A percentile compares a stretch with the other conserved stretches of the same genome.
phyloP scores from a whole-genome alignment of 2,888 invertebrate genomes.

The Eupithecia insigniata region DNA sequence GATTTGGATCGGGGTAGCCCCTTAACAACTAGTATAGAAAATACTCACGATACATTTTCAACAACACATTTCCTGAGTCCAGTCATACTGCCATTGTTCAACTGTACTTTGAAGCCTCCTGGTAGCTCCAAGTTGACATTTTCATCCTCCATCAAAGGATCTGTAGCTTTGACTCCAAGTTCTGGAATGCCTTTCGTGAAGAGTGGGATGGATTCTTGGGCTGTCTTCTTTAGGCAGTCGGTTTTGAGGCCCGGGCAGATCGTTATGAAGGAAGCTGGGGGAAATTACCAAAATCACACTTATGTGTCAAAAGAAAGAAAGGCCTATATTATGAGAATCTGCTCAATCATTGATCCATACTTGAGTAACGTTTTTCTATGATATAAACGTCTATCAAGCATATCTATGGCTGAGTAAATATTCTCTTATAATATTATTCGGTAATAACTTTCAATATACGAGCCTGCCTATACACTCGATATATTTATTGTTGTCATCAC shows the following conservation, averaged over 20 bases:
- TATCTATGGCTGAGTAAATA: too few species aligned
- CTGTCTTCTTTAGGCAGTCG: constrained; percentile 62
- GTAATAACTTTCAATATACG: too few species aligned
- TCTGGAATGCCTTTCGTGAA: constrained; percentile 66
- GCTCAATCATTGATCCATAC: too few species aligned
- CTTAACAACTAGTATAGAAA: not conserved
- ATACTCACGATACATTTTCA: constrained; percentile 60
- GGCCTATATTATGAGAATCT: not conserved
- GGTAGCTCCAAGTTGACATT: constrained; percentile 55
- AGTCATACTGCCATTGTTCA: constrained; percentile 60
- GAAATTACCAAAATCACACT: not conserved
- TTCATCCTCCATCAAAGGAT: constrained; percentile 59
- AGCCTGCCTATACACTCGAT: too few species aligned
- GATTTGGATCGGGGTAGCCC: too few species aligned
- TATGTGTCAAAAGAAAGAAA: too few species aligned
- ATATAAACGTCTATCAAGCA: too few species aligned
- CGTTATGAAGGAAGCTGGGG: constrained; percentile 59
- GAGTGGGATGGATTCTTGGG: constrained; percentile 61
- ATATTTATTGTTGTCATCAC: too few species aligned
- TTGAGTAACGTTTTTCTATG: too few species aligned
- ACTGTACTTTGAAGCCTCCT: constrained; percentile 62
- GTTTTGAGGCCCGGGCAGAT: constrained; percentile 59
- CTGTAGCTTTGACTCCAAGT: constrained; percentile 55
- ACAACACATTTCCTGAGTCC: constrained; percentile 68
- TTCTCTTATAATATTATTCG: too few species aligned